A percentile compares a stretch with the other conserved stretches of the same genome.
These are phyloP conservation scores for Hetaerina americana DNA, from an alignment of 1,140 invertebrate species.

Conservation along the genomic window DNA sequence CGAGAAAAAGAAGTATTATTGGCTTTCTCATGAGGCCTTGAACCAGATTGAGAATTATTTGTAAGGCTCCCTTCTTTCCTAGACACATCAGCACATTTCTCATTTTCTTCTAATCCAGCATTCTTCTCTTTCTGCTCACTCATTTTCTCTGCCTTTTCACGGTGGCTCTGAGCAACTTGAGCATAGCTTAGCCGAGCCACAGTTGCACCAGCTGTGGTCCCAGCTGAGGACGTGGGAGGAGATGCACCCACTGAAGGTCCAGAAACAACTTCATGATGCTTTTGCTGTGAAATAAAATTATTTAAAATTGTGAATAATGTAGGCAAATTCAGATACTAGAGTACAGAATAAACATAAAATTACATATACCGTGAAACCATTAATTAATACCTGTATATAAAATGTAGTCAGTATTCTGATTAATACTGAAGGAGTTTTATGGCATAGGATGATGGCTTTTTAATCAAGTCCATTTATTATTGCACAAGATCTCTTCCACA, in stretches of 20 bases:
- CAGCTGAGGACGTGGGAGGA: conserved; percentile 4
- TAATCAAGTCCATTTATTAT: too few species aligned
- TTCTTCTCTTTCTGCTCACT: not conserved
- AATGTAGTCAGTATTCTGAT: too few species aligned
- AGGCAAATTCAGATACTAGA: not conserved
- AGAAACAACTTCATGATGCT: not conserved
- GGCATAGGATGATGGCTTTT: too few species aligned
- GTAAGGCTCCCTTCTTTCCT: not conserved
- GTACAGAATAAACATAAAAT: not conserved
- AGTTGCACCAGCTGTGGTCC: not conserved
- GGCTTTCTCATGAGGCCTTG: not conserved
- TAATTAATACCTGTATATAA: too few species aligned
- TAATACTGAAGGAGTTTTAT: too few species aligned
- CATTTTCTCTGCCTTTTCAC: conserved; percentile 28
- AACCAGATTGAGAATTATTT: not conserved
- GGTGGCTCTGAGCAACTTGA: conserved; percentile 65
- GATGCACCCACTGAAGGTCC: conserved; percentile 5
- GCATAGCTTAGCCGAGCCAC: conserved; percentile 59
- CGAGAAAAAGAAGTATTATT: not conserved
- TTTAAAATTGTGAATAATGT: not conserved
- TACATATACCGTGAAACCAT: too few species aligned
- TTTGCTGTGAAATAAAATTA: not conserved
- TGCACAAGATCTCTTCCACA: too few species aligned
- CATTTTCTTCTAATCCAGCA: not conserved
- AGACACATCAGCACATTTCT: not conserved